Evolutionary conservation across 35 echinoderm and acorn worm species (phyloP).

Genomic region (Strongylocentrotus purpuratus): DNA sequence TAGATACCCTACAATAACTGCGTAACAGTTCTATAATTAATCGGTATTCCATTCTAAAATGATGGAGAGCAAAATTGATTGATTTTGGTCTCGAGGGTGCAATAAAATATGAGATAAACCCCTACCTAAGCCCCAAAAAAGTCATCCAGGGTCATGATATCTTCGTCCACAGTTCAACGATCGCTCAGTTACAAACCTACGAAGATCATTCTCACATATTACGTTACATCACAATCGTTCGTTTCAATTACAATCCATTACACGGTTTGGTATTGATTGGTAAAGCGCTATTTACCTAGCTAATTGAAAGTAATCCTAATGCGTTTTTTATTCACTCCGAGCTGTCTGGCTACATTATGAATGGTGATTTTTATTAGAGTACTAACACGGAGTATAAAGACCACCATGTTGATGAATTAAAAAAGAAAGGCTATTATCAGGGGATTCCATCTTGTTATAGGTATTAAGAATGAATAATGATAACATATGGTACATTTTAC

Average conservation of each 20-base stretch:
- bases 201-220: neutral
- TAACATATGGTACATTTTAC: neutral
- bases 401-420: neutral
- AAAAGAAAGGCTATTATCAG: neutral
- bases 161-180: neutral
- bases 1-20: no score
- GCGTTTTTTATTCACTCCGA: neutral
- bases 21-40: neutral
- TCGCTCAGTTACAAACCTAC: neutral
- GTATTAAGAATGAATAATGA: neutral
- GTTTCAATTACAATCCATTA: slow-evolving; percentile 6
- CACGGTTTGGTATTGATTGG: neutral
- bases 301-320: neutral
- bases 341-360: neutral
- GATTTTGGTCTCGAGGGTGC: neutral
- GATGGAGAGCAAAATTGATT: neutral
- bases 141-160: neutral
- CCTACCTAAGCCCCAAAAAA: neutral
- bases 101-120: neutral
- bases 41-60: neutral
- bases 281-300: neutral
- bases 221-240: neutral
- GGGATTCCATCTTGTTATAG: neutral
- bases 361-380: neutral
- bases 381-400: neutral